Conservation (phyloP, 1,140 invertebrate genomes). For the Teleogryllus occipitalis region DNA sequence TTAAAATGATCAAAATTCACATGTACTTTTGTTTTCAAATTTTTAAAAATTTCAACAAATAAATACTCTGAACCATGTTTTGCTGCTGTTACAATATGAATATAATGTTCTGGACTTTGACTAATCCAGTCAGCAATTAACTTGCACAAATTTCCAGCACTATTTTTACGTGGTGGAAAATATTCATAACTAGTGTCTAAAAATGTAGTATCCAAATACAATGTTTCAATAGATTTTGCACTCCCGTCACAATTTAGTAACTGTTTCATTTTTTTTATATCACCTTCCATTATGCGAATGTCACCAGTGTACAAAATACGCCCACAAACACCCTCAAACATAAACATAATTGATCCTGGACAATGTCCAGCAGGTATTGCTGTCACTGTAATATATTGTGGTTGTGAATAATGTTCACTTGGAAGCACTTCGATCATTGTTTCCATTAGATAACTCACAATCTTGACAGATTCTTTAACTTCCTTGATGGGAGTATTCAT, state of each 20-base stretch:
- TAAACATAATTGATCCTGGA: constrained; percentile 22
- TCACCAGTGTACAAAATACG: constrained; percentile 22
- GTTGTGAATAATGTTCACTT: background rate
- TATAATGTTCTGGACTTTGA: background rate
- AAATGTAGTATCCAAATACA: constrained; percentile 19
- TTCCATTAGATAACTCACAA: background rate
- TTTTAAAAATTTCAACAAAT: background rate
- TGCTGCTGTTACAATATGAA: constrained; percentile 9
- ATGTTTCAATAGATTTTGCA: constrained; percentile 10
- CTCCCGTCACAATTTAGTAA: constrained; percentile 11
- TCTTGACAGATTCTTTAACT: constrained; percentile 7
- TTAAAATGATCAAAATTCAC: background rate
- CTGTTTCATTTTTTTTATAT: constrained; percentile 9
- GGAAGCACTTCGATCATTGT: background rate
- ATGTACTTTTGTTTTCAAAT: background rate
- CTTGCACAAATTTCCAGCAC: background rate
- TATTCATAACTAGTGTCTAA: background rate
- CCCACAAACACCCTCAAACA: constrained; percentile 19
- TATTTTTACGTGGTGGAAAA: constrained; percentile 8
- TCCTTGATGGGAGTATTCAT: constrained; percentile 1
- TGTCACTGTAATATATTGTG: constrained; percentile 19
- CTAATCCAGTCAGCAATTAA: background rate
- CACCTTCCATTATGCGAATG: constrained; percentile 20
- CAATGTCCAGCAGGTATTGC: constrained; percentile 21
- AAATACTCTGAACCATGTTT: constrained; percentile 9